Conservation (phyloP, 2,113 vertebrate genomes). For the Etheostoma spectabile region DNA sequence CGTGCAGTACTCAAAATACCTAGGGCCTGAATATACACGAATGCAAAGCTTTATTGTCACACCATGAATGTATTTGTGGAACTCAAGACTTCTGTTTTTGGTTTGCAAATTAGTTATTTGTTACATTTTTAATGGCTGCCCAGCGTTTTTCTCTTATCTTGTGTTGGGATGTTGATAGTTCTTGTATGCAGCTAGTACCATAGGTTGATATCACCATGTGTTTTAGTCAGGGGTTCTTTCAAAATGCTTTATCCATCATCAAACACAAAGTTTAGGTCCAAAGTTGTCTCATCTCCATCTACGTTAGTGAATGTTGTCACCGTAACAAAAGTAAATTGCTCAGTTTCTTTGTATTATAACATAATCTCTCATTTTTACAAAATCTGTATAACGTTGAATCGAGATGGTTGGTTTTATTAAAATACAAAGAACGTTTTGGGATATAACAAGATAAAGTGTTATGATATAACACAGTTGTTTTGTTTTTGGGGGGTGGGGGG, state of each 20-base stretch:
- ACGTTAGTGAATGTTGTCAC: not conserved
- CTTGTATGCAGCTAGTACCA: slow-evolving; percentile 64
- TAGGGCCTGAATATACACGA: slow-evolving; percentile 57
- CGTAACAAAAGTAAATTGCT: not conserved
- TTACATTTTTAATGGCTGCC: slow-evolving; percentile 37
- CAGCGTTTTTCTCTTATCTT: slow-evolving; percentile 9
- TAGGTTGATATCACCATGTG: slow-evolving; percentile 34
- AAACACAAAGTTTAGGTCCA: slow-evolving; percentile 65
- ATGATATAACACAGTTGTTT: not conserved
- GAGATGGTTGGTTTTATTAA: not conserved
- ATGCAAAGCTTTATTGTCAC: slow-evolving; percentile 82
- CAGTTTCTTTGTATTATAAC: not conserved
- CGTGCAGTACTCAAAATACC: slow-evolving; percentile 52
- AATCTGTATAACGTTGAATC: not conserved
- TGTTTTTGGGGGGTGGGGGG: too few relatives aligned
- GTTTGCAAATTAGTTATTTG: slow-evolving; percentile 33
- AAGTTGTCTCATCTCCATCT: slow-evolving; percentile 61
- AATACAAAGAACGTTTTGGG: not conserved
- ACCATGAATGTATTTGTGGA: slow-evolving; percentile 81
- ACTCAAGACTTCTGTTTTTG: slow-evolving; percentile 20
- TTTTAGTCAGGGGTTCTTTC: slow-evolving; percentile 59
- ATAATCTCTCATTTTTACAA: not conserved
- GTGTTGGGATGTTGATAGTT: slow-evolving; percentile 33
- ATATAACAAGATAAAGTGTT: not conserved
- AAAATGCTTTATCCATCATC: slow-evolving; percentile 73